These are phyloP conservation scores for Tetranychus truncatus DNA, from an alignment of 2,888 invertebrate genomes.

Conservation along the genomic window DNA sequence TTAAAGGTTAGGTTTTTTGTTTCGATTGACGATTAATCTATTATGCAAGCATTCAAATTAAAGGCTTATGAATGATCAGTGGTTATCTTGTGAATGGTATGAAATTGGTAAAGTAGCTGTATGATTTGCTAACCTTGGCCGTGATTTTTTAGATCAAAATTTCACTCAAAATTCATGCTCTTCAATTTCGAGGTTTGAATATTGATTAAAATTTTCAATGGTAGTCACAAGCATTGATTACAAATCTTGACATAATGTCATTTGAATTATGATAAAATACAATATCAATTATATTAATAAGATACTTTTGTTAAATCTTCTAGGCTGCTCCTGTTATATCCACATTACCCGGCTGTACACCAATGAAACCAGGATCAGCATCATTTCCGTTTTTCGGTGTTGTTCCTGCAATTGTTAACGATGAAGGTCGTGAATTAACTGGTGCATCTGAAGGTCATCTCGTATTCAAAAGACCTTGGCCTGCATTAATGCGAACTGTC, in stretches of 20 bases:
- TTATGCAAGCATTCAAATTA: too few relatives aligned
- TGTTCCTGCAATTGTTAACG: slow-evolving; percentile 64
- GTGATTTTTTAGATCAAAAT: background rate
- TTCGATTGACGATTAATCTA: too few relatives aligned
- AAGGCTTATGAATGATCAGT: too few relatives aligned
- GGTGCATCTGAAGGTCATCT: slow-evolving; percentile 84
- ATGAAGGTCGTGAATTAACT: slow-evolving; percentile 61
- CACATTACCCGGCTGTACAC: slow-evolving; percentile 82
- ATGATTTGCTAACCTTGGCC: background rate
- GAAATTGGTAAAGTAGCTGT: background rate
- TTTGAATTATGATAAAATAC: too few relatives aligned
- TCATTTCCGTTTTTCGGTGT: slow-evolving; percentile 90
- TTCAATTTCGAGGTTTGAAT: too few relatives aligned
- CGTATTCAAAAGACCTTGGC: slow-evolving; percentile 84
- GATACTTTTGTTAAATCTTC: background rate
- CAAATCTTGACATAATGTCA: too few relatives aligned
- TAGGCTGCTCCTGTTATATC: slow-evolving; percentile 84
- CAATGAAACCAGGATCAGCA: slow-evolving; percentile 94
- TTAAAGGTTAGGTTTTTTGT: too few relatives aligned
- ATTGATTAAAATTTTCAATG: too few relatives aligned
- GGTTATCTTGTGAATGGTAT: background rate
- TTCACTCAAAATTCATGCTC: background rate
- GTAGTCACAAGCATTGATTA: too few relatives aligned
- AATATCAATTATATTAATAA: too few relatives aligned
- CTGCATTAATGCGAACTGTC: slow-evolving; percentile 88